Base-by-base conservation (phyloP, 2,113 vertebrate species). In the Halcyon malimbica region DNA sequence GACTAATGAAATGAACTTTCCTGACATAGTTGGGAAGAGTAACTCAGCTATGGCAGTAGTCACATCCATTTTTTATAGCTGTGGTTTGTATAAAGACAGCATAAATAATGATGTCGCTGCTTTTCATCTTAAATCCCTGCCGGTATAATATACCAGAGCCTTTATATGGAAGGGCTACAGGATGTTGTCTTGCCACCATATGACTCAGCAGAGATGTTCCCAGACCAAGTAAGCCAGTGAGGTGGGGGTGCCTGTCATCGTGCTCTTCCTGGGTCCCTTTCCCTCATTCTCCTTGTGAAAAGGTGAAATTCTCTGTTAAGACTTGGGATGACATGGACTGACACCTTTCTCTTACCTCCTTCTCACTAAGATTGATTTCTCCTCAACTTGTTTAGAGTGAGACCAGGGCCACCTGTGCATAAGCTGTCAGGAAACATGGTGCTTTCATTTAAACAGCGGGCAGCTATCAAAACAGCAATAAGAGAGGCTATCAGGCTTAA, bases 401-500 rank as follows among this genome's bases (percentile, higher is more conserved):
- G 85, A 64, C 46, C 2, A 11, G 57, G 94, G 93, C 95, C 97
- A 98, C 97, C 96, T 97, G 96, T 91, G 87, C 87, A 86, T 96
- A 87, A 95, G 94, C 96, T 97, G 94, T 95, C 97, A 97, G 95
- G 96, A 97, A 97, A 93, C 0, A 1, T 39, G 9, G 90, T 62
- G 76, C 92, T 97, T 92, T 97, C 93, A 83, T 95, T 97, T 97
- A 96, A 98, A 92, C 92, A 97, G 97, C 91, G 93, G 96, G 84
- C 96, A 97, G 97, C 97, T 98, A 97, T 98, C 97, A 97, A 98
- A 98, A 97, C 95, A 98, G 92, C 89, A 94, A 91, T 68, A 87
- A 91, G 87, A 96, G 87, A 89, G 89, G 57, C 93, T 97, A 95
- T 97, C 95, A 92, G 85, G 78, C 94, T 92, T 95, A 97, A 96